Base-by-base conservation (phyloP, 92 coral and sea anemone species). In the Epizoanthus stellaris region DNA sequence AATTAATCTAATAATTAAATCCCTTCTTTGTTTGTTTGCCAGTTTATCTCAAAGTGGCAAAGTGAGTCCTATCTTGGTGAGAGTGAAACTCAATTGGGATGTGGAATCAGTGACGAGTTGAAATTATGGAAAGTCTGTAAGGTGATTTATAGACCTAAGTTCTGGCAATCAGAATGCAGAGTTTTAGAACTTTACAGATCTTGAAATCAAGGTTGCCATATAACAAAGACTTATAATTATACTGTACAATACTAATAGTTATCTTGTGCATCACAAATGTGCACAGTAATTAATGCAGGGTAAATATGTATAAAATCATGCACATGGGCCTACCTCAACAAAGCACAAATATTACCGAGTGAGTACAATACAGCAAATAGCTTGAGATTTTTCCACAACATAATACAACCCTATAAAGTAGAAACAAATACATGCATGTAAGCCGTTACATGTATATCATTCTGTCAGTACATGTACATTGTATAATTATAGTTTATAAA, bases 331-430 rank as follows among this genome's bases (percentile, higher is more conserved):
- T 70, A 96, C 99, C 99, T 96, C 76, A 81, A 79, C 70, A 96
- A 84, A 10, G 99, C 97, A 17, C 94, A 90, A 21, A 96, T 6
- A 82, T 96, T 96, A 36, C 99, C 99, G 71, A 96, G 77, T 36
- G 98, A 84, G 80, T 96, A 96, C 72, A 96, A 89, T 19, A 96
- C 93, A 76, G 99, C 99, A 92, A 96, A 96, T 76, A 92, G 85
- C 82, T 85, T 89, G 52, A 95, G 13, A 54, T 82, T 53, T 64
- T 12, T 87, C 95, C 95, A 91, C 76, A 94, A 84, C 85, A 94
- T 38, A 20, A 94, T 86, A 53, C 91, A 85, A 13, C 93, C 98
- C 98, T 94, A 74, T 13, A 88, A 81, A 59, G 69, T 3, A 77
- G 54, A 76, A 52, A 30, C 67, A 77, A 13, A 70, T 19, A 19